These are phyloP conservation scores for Notolabrus celidotus DNA, from an alignment of 2,797 vertebrate species.

Conservation along the genomic window DNA sequence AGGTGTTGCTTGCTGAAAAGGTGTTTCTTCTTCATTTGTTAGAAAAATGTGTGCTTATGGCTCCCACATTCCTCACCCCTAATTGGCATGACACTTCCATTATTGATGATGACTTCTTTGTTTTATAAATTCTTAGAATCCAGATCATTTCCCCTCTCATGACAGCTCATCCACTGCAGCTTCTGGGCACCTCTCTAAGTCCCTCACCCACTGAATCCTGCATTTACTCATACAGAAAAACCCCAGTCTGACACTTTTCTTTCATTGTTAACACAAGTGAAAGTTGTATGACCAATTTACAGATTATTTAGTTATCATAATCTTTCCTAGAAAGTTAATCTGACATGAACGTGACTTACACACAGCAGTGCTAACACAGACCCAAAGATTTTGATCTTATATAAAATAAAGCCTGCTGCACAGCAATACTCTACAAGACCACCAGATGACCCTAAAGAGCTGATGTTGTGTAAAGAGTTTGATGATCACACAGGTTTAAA, in stretches of 20 bases:
- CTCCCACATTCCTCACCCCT: background rate
- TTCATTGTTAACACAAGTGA: slow-evolving; percentile 8
- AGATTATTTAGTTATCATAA: background rate
- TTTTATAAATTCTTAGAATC: background rate
- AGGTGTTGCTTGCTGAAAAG: slow-evolving; percentile 18
- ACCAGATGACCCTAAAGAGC: slow-evolving; percentile 54
- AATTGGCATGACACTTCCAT: background rate
- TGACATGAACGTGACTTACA: background rate
- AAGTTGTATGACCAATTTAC: background rate
- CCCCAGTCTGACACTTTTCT: background rate
- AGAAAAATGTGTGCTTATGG: too few relatives aligned
- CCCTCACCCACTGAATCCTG: slow-evolving; percentile 34
- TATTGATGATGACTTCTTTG: background rate
- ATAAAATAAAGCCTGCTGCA: accelerated
- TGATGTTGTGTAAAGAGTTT: background rate
- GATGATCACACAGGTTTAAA: background rate
- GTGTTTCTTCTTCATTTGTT: background rate
- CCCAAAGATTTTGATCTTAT: background rate
- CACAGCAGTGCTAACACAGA: background rate
- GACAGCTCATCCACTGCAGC: background rate
- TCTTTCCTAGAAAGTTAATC: slow-evolving; percentile 1
- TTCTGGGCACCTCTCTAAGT: slow-evolving; percentile 9
- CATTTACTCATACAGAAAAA: slow-evolving; percentile 32
- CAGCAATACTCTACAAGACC: background rate
- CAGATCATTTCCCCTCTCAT: background rate